These are phyloP conservation scores for Aegotheles bennettii DNA, from an alignment of 2,113 vertebrate genomes.

Conservation along the genomic window DNA sequence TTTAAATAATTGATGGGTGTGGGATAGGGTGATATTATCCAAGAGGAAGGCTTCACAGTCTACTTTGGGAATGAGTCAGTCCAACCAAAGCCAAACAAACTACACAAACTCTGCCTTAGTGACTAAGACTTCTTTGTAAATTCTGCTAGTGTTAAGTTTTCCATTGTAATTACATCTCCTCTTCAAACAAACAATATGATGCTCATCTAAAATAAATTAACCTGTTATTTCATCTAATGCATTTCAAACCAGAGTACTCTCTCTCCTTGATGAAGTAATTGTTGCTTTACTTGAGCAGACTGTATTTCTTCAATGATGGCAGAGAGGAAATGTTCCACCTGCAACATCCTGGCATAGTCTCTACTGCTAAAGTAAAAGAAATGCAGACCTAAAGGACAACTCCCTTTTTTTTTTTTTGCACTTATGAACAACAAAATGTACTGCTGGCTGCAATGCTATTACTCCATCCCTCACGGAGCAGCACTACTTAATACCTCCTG, in stretches of 20 bases:
- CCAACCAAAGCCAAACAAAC: conserved; percentile 4
- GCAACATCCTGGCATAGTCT: background rate
- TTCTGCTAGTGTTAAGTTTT: conserved; percentile 34
- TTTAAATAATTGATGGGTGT: conserved; percentile 32
- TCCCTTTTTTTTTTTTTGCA: background rate
- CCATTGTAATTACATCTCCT: conserved; percentile 34
- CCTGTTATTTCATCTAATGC: background rate
- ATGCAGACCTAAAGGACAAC: background rate
- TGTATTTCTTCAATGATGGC: background rate
- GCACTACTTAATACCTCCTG: background rate
- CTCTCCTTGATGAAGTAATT: background rate
- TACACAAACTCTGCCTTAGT: conserved; percentile 36
- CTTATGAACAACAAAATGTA: background rate
- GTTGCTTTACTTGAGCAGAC: background rate
- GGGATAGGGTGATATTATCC: conserved; percentile 7
- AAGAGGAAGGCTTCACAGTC: conserved; percentile 24
- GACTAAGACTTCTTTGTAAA: conserved; percentile 38
- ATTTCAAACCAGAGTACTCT: background rate
- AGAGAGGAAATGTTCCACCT: background rate
- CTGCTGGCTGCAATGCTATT: conserved; percentile 1
- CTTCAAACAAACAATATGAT: conserved; percentile 50
- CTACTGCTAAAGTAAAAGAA: background rate
- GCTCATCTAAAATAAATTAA: conserved; percentile 60
- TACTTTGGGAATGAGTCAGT: conserved; percentile 35
- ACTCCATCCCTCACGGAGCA: background rate